Base-by-base conservation (phyloP, 30 jellyfish, hydroid and myxozoan species). In the Chrysaora quinquecirrha region DNA sequence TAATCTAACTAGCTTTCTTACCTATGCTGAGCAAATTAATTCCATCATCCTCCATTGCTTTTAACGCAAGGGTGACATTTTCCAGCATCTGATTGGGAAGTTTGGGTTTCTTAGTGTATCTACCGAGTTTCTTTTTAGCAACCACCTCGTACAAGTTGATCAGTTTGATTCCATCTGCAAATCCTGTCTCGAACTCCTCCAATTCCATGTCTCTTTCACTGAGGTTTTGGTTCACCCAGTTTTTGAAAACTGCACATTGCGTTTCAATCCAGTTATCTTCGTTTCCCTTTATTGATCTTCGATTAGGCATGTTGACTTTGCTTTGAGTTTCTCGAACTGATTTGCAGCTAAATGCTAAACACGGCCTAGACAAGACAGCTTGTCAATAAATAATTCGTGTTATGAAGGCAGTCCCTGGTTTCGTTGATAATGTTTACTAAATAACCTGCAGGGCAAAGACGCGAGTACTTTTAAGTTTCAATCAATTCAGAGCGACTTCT, bases 181-280 rank as follows among this genome's bases (percentile, higher is more conserved):
- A 87, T 30, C 86, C 99, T 19, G 96, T 78, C 48, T 83, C 97
- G 66, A 96, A 75, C n/a, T 84, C 94, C 1, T 80, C 85, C 21
- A 96, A 30, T 28, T 84, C 83, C 89, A 86, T 71, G 24, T 84
- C 94, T 24, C 96, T 84, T 19, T 49, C 35, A 12, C 49, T 78
- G 34, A 96, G 61, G 62, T 87, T 85, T 50, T 90, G 97, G 64
- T 96, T 96, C 28, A 87, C 96, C 99, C 99, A 96, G 33, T 90
- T 90, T 47, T 97, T 96, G 90, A 96, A 96, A 1, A 98, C 96
- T 28, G 96, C 87, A 30, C 76, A 80, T 76, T 96, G 99, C 89
- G 96, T 96, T 34, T 90, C 97, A 23, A 89, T 71, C 99, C 99
- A 96, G 89, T 95, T 88, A 69, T 85, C 96, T 80, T 95, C 99